Evolutionary conservation across 2,797 vertebrate genomes (phyloP).

Genomic region (Menidia menidia): DNA sequence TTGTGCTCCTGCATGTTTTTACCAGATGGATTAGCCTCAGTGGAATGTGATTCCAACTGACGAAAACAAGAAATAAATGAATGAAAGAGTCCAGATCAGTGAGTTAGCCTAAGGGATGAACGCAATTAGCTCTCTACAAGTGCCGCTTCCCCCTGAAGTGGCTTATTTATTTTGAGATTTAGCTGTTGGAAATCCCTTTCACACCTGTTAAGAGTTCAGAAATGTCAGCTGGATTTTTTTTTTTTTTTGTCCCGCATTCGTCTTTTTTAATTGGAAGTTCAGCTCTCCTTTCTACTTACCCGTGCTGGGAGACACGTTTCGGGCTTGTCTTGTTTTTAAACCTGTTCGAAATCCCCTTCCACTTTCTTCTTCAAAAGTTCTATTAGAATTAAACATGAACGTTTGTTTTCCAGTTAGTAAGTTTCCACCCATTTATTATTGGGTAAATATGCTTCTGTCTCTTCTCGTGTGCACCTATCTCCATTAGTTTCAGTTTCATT

Average conservation of each 20-base stretch:
- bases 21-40: slow-evolving; percentile 27
- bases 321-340: not conserved
- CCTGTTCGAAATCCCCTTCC: not conserved
- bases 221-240: not conserved
- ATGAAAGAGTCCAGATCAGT: not conserved
- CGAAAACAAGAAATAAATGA: slow-evolving; percentile 1
- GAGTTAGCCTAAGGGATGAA: slow-evolving; percentile 21
- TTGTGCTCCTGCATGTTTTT: slow-evolving; percentile 25
- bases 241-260: not conserved
- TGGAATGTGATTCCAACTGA: slow-evolving; percentile 37
- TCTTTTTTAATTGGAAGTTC: too few species aligned
- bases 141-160: not conserved
- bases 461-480: too few species aligned
- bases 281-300: too few species aligned
- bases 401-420: not conserved
- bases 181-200: not conserved
- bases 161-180: slow-evolving; percentile 6
- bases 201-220: not conserved
- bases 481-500: not conserved
- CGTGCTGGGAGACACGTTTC: too few species aligned
- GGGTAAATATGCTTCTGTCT: too few species aligned
- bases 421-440: not conserved
- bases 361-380: not conserved
- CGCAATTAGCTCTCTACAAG: slow-evolving; percentile 4
- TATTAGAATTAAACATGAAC: too few species aligned